These are phyloP conservation scores for Adineta ricciae DNA, from an alignment of 2,888 invertebrate genomes.

Conservation along the genomic window DNA sequence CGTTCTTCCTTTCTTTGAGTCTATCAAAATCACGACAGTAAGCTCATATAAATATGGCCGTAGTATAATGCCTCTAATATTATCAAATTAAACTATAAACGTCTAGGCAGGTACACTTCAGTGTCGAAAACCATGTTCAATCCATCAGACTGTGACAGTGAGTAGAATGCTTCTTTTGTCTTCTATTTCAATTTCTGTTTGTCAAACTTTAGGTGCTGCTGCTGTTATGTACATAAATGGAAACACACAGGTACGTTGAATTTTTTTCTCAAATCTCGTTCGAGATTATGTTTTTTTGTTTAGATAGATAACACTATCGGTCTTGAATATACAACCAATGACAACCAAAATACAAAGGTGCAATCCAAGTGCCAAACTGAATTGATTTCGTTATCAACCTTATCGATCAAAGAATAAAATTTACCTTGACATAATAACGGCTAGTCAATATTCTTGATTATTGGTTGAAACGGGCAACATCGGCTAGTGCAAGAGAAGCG, in stretches of 20 bases:
- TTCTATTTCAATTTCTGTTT: background rate
- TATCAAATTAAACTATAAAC: too few relatives aligned
- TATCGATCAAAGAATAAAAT: background rate
- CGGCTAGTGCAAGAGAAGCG: too few relatives aligned
- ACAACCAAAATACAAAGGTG: background rate
- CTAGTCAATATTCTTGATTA: too few relatives aligned
- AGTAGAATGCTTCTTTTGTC: background rate
- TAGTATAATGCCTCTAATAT: too few relatives aligned
- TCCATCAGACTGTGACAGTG: background rate
- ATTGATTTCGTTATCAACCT: background rate
- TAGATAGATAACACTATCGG: background rate
- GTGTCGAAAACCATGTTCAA: background rate
- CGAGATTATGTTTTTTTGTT: background rate
- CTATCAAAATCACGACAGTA: too few relatives aligned
- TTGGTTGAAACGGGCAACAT: too few relatives aligned
- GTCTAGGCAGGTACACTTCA: background rate
- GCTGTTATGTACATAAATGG: background rate
- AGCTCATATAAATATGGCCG: too few relatives aligned
- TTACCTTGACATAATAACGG: background rate
- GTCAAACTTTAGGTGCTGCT: background rate
- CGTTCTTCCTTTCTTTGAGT: too few relatives aligned
- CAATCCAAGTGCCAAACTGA: background rate
- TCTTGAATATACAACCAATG: background rate
- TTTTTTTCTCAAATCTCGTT: background rate
- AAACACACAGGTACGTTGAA: background rate